Conservation (phyloP, 2,113 vertebrate species). For the Cheirogaleus medius region DNA sequence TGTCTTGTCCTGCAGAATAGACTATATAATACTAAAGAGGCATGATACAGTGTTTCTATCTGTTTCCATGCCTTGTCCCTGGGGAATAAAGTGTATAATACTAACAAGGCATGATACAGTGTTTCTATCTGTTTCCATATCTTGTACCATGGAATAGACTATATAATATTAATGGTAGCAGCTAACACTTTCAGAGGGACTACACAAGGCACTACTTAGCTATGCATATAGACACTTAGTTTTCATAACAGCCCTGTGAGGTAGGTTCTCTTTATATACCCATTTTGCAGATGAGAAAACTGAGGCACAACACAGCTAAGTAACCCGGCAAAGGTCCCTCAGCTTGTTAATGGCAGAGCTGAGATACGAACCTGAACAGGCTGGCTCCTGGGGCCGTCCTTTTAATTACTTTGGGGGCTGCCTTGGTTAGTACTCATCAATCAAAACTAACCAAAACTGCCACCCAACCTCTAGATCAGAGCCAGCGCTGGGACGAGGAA, state of each 20-base stretch:
- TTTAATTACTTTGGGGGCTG: neutral
- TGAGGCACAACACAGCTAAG: neutral
- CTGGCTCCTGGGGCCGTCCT: neutral
- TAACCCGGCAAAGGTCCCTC: neutral
- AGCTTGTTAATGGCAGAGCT: neutral
- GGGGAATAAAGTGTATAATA: too few relatives aligned
- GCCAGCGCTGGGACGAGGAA: neutral
- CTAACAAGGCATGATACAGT: too few relatives aligned
- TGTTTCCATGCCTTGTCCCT: rapidly evolving
- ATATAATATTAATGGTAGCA: neutral
- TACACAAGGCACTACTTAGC: neutral
- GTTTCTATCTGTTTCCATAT: too few relatives aligned
- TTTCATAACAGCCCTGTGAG: neutral
- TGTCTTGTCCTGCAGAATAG: too few relatives aligned
- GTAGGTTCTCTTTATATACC: too few relatives aligned
- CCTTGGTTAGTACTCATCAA: neutral
- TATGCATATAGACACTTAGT: neutral
- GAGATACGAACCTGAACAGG: neutral
- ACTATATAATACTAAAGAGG: too few relatives aligned
- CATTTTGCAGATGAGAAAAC: neutral
- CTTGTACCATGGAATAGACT: too few relatives aligned
- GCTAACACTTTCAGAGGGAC: neutral
- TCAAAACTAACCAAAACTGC: neutral
- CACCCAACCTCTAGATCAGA: neutral
- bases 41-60: neutral